Conservation (phyloP, 2,113 vertebrate genomes). For the Hippocampus comes region DNA sequence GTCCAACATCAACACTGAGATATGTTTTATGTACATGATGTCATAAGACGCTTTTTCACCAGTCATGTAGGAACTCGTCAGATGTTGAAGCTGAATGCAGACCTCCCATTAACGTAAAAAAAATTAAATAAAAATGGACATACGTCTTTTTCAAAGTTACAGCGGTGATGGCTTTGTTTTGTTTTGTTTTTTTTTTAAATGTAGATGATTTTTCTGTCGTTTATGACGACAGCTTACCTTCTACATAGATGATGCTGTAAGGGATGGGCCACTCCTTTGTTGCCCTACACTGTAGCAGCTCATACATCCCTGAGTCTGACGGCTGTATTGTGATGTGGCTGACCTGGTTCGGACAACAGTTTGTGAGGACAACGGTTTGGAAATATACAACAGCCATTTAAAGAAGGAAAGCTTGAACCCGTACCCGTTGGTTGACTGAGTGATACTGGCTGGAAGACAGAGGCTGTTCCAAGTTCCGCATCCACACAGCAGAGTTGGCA, state of each 20-base stretch:
- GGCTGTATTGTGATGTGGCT: constrained; percentile 69
- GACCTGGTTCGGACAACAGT: constrained; percentile 35
- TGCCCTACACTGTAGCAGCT: constrained; percentile 78
- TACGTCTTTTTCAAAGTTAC: too few species aligned
- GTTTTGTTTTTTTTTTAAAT: too few species aligned
- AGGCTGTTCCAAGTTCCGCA: constrained; percentile 73
- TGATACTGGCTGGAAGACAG: constrained; percentile 76
- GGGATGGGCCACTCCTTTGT: constrained; percentile 69
- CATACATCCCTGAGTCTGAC: constrained; percentile 74
- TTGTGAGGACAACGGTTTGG: not conserved
- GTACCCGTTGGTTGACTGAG: constrained; percentile 70
- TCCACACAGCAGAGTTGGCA: constrained; percentile 79
- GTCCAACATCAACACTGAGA: too few species aligned
- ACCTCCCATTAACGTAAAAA: too few species aligned
- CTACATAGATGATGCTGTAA: constrained; percentile 74
- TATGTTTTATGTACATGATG: too few species aligned
- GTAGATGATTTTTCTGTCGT: not conserved
- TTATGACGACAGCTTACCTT: constrained; percentile 48
- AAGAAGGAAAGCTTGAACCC: not conserved
- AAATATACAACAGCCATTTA: not conserved
- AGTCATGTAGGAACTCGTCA: too few species aligned
- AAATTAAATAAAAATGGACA: too few species aligned
- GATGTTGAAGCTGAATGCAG: too few species aligned
- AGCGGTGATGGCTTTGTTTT: too few species aligned
- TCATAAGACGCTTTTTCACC: too few species aligned